Conservation (phyloP, 2,113 vertebrate genomes). For the Regulus satrapa region DNA sequence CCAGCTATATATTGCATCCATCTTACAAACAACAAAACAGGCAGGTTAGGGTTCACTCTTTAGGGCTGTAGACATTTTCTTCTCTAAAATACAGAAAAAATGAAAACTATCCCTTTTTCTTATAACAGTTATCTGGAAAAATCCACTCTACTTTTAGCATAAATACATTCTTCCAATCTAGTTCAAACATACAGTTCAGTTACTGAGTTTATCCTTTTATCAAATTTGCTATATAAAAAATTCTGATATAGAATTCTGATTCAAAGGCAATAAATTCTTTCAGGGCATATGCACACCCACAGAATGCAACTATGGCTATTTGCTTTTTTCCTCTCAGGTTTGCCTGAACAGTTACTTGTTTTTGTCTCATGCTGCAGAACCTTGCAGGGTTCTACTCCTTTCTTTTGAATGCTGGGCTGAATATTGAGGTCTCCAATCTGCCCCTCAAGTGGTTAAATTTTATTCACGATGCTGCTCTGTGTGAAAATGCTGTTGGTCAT, state of each 20-base stretch:
- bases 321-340: background rate
- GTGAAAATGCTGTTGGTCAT: slow-evolving; percentile 19
- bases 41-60: background rate
- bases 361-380: background rate
- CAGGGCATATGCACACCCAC: background rate
- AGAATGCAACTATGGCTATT: background rate
- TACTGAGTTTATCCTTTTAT: background rate
- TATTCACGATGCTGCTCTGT: background rate
- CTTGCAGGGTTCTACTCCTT: background rate
- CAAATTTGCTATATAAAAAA: background rate
- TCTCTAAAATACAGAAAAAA: background rate
- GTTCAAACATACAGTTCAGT: background rate
- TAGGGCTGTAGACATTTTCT: background rate
- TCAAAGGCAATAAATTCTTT: background rate
- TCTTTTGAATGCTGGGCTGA: background rate
- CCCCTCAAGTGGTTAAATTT: background rate
- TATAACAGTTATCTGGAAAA: background rate
- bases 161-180: background rate
- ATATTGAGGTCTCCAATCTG: background rate
- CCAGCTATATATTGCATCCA: background rate
- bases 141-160: background rate
- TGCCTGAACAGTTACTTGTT: background rate
- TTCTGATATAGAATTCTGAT: background rate
- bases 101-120: background rate
- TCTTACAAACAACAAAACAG: background rate